Evolutionary conservation across 2,113 vertebrate genomes (phyloP), one percentile per base, ranked within the genome.

Genomic region (Phrynosoma platyrhinos): DNA sequence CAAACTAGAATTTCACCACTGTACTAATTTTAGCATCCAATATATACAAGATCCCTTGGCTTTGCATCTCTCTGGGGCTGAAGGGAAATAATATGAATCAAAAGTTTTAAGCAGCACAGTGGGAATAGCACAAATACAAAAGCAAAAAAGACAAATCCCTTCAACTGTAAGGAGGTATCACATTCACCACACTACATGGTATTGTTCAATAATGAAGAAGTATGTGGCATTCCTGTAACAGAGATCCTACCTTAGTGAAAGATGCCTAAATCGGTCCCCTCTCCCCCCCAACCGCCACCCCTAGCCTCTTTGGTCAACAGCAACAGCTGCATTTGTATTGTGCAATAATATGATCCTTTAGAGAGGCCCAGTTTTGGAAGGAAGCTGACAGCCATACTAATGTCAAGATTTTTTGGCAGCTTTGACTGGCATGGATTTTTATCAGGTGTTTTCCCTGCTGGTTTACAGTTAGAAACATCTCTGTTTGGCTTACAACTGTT

Each of bases 371-470:
- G 25, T 20, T 75, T 5, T 8, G 32, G 27, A 47, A 87, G 36
- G 86, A 82, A 75, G 71, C 76, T 52, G 30, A 47, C 62, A 16
- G 27, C 79, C 42, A 76, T 52, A 25, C 30, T 82, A 47, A 86
- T 66, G 25, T 85, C 10, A 58, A 81, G 52, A 40, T 76, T 76
- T 82, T 30, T 88, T 88, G 86, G 71, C 71, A 66, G 5, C 10
- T 64, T 68, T 66, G 79, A 79, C 66, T 82, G 79, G 55, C 86
- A 82, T 76, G 74, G 79, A 30, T 82, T 68, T 77, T 88, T 82
- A 76, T 88, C 86, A 88, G 79, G 47, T 88, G 86, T 82, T 81
- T 88, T 88, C 79, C 79, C 71, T 82, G 30, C 71, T 76, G 55
- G 23, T 76, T 40, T 88, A 82, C 36, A 82, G 79, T 81, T 72